Percentiles rank a stretch among this genome's conserved stretches.
These are phyloP conservation scores for Amazona vittata DNA, from an alignment of 2,113 vertebrate species.

Conservation along the genomic window DNA sequence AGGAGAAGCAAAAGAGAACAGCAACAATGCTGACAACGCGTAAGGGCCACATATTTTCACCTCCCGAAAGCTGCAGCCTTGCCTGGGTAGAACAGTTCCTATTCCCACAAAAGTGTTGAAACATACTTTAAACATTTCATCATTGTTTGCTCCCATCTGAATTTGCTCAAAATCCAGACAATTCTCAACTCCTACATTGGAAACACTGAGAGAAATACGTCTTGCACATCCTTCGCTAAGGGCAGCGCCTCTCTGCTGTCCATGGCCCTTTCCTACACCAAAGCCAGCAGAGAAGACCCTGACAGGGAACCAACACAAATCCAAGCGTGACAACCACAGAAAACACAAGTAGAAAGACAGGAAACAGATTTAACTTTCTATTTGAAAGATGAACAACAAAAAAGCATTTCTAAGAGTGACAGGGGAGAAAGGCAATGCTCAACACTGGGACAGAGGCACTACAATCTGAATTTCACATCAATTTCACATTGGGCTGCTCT, in stretches of 20 bases:
- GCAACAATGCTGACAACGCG: conserved; percentile 45
- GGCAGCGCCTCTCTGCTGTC: not conserved
- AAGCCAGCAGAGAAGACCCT: not conserved
- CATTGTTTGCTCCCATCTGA: conserved; percentile 60
- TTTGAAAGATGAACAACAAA: not conserved
- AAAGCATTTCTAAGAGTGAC: not conserved
- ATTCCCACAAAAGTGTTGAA: conserved; percentile 57
- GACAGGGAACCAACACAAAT: not conserved
- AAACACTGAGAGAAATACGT: conserved; percentile 26
- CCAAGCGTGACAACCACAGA: not conserved
- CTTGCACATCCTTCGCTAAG: not conserved
- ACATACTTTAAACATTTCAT: conserved; percentile 62
- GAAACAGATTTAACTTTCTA: not conserved
- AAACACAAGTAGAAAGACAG: not conserved
- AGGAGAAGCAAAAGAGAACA: not conserved
- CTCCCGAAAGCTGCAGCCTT: not conserved
- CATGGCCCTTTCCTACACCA: not conserved
- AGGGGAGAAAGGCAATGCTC: not conserved
- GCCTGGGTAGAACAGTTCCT: not conserved
- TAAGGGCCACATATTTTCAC: conserved; percentile 38
- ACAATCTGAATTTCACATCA: not conserved
- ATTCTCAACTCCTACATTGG: conserved; percentile 44
- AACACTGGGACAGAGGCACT: not conserved
- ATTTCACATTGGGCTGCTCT: not conserved
- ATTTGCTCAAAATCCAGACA: conserved; percentile 58